Evolutionary conservation across 92 coral and sea anemone species (phyloP).

Genomic region (Actinernus sp.): DNA sequence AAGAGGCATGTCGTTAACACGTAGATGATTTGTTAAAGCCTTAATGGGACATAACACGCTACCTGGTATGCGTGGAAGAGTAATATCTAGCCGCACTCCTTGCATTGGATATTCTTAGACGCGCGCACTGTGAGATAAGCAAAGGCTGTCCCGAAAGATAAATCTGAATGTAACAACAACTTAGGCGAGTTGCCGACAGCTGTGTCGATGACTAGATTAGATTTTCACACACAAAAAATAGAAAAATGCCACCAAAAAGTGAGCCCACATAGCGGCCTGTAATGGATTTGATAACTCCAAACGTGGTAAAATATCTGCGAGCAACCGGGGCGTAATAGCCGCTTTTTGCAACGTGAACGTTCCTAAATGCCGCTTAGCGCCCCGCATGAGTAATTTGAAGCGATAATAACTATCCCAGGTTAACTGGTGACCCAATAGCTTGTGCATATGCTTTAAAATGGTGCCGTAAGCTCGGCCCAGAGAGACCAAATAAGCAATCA

Average conservation of each 20-base stretch:
- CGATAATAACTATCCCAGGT: too few species aligned
- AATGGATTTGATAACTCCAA: not conserved
- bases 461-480: too few species aligned
- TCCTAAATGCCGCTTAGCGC: too few species aligned
- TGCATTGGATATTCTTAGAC: not conserved
- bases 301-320: not conserved
- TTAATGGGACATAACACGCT: slow-evolving; percentile 3
- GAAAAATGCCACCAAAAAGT: slow-evolving; percentile 46
- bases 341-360: not conserved
- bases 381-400: too few species aligned
- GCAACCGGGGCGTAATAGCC: slow-evolving; percentile 10
- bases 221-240: slow-evolving; percentile 31
- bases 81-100: slow-evolving; percentile 1
- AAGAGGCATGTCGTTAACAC: too few species aligned
- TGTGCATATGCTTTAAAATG: too few species aligned
- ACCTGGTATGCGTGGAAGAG: not conserved
- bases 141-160: too few species aligned
- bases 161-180: not conserved
- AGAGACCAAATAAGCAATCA: slow-evolving; percentile 8
- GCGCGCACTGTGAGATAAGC: slow-evolving; percentile 10
- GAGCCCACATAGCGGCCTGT: too few species aligned
- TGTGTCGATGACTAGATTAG: slow-evolving; percentile 54
- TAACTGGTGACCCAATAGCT: too few species aligned
- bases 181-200: not conserved
- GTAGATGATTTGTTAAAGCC: slow-evolving; percentile 8